Evolutionary conservation across 2,888 invertebrate species (phyloP).

Genomic region (Baronia brevicornis): DNA sequence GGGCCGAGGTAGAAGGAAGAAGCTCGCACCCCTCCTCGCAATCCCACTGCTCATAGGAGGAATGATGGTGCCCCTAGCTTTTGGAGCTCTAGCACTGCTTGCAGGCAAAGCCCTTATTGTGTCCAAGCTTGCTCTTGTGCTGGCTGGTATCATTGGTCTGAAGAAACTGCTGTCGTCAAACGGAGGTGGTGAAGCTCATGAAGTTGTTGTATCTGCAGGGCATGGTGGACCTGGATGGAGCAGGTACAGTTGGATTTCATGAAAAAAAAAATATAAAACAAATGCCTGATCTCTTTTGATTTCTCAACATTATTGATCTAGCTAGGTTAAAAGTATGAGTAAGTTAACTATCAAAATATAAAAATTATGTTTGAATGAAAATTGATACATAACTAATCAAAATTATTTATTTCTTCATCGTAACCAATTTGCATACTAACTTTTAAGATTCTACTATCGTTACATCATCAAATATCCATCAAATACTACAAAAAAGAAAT

Average conservation of each 20-base stretch:
- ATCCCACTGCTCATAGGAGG: conserved; percentile 88
- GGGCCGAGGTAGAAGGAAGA: conserved; percentile 82
- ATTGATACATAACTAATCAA: too few species aligned
- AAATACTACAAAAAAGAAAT: too few species aligned
- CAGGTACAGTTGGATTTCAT: conserved; percentile 38
- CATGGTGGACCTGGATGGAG: conserved; percentile 85
- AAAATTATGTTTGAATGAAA: too few species aligned
- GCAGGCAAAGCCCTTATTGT: conserved; percentile 91
- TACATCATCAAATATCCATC: too few species aligned
- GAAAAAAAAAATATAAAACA: too few species aligned
- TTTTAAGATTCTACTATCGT: too few species aligned
- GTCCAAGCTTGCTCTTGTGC: conserved; percentile 86
- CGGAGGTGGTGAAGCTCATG: conserved; percentile 79
- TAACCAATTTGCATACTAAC: too few species aligned
- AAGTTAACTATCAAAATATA: too few species aligned
- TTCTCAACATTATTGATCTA: too few species aligned
- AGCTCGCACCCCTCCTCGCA: conserved; percentile 82
- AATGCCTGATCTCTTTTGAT: too few species aligned
- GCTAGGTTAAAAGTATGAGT: too few species aligned
- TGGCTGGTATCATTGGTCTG: conserved; percentile 89
- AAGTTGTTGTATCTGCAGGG: conserved; percentile 82
- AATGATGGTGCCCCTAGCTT: conserved; percentile 86
- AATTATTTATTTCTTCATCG: too few species aligned
- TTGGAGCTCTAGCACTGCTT: conserved; percentile 86
- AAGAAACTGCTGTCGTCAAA: conserved; percentile 86